Base-by-base conservation (phyloP, 2,113 vertebrate genomes). In the Salvelinus alpinus region DNA sequence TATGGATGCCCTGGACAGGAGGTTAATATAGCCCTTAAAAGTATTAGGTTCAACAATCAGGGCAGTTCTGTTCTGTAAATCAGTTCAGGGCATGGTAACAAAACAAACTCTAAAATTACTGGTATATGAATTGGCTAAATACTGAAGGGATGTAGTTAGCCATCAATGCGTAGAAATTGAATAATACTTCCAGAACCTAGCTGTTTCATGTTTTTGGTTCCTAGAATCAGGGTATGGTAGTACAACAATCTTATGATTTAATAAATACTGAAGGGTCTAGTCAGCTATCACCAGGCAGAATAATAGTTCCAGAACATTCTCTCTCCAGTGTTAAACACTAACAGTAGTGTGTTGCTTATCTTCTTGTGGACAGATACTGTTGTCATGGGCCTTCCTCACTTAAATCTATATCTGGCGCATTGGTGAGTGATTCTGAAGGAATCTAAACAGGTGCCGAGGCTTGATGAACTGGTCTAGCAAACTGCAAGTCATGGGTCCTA, bases 371-470 rank as follows among this genome's bases (percentile, higher is more conserved):
- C 86, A 87, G 81, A 86, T 78, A 84, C 83, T 83, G 88, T 83
- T 88, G 90, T 89, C 88, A 84, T 81, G 75, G 80, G 78, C 80
- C 88, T 76, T 75, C 16, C 27, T 75, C 78, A 78, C 84, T 85
- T 79, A 74, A 71, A 80, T 88, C 91, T 93, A 92, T 91, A 90
- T 88, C 31, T 75, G 75, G 86, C 89, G 77, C 75, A 65, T 81
- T 78, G 64, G 72, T 20, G 78, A 77, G 80, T 82, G 79, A 84
- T 81, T 82, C 85, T 88, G 69, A 72, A 84, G 85, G 90, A 88
- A 92, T 91, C 80, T 86, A 69, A 83, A 91, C 93, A 93, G 92
- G 91, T 92, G 92, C 77, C 62, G 70, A 47, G 75, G 84, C 80
- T 85, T 75, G 73, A 88, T 54, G 51, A 54, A 54, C 51, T 78